Evolutionary conservation across 2,888 invertebrate genomes (phyloP).

Genomic region (Clitarchus hookeri): DNA sequence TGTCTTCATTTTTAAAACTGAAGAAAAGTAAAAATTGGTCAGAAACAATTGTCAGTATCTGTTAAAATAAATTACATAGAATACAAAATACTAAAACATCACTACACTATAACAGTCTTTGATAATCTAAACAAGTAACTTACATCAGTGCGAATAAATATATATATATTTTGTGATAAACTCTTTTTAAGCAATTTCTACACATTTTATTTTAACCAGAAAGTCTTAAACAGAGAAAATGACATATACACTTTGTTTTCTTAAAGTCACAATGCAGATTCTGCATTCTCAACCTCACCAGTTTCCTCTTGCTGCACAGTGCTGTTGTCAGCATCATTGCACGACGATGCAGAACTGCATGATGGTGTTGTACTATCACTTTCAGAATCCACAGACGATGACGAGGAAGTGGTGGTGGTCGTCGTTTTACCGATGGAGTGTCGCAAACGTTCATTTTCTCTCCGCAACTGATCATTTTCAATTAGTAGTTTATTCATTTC

Average conservation of each 20-base stretch:
- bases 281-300: conserved; percentile 15
- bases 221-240: not conserved
- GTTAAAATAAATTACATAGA: not conserved
- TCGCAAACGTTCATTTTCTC: conserved; percentile 61
- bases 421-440: conserved; percentile 43
- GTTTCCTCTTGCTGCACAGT: not conserved
- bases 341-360: conserved; percentile 53
- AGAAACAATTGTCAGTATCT: not conserved
- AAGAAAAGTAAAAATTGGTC: not conserved
- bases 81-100: not conserved
- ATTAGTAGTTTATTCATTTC: conserved; percentile 50
- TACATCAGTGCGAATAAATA: not conserved
- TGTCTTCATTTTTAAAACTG: not conserved
- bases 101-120: not conserved
- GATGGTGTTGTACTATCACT: conserved; percentile 58
- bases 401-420: conserved; percentile 46
- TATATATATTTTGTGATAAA: not conserved
- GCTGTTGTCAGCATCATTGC: conserved; percentile 42
- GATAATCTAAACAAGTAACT: not conserved
- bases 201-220: not conserved
- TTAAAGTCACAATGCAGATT: conserved; percentile 2
- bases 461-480: conserved; percentile 54
- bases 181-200: not conserved
- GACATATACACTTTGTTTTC: not conserved
- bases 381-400: conserved; percentile 63